Conservation (phyloP, 92 coral and sea anemone species). For the Porites evermanni region DNA sequence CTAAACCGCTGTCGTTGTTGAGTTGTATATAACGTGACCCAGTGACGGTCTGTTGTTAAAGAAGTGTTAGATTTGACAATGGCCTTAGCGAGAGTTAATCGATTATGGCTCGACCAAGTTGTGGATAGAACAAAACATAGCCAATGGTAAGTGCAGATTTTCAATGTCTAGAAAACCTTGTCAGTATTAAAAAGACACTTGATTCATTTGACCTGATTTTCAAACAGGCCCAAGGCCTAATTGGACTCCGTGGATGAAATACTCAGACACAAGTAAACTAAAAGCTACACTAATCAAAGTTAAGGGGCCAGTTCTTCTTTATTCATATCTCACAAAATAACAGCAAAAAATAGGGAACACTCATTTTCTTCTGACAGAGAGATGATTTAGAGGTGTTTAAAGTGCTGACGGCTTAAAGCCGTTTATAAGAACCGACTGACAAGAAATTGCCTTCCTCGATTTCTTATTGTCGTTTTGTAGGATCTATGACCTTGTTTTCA, state of each 20-base stretch:
- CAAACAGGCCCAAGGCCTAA: neutral
- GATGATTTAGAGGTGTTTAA: neutral
- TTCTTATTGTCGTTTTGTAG: constrained; percentile 38
- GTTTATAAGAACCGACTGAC: neutral
- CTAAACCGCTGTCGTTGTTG: neutral
- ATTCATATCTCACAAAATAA: neutral
- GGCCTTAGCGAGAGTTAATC: constrained; percentile 83
- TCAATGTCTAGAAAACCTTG: neutral
- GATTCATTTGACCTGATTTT: neutral
- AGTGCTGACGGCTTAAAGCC: constrained; percentile 13
- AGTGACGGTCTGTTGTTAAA: neutral
- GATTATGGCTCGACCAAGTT: constrained; percentile 85
- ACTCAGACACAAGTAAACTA: neutral
- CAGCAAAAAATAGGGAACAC: neutral
- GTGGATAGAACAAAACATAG: constrained; percentile 73
- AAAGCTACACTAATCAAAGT: neutral
- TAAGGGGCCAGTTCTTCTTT: neutral
- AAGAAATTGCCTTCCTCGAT: neutral
- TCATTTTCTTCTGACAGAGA: neutral
- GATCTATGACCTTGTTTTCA: constrained; percentile 82
- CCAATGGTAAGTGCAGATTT: constrained; percentile 68
- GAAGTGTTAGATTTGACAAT: constrained; percentile 26
- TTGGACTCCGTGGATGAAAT: neutral
- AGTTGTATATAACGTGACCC: neutral
- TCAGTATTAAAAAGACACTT: neutral